These are phyloP conservation scores for Lycorma delicatula DNA, from an alignment of 1,140 invertebrate genomes.

Conservation along the genomic window DNA sequence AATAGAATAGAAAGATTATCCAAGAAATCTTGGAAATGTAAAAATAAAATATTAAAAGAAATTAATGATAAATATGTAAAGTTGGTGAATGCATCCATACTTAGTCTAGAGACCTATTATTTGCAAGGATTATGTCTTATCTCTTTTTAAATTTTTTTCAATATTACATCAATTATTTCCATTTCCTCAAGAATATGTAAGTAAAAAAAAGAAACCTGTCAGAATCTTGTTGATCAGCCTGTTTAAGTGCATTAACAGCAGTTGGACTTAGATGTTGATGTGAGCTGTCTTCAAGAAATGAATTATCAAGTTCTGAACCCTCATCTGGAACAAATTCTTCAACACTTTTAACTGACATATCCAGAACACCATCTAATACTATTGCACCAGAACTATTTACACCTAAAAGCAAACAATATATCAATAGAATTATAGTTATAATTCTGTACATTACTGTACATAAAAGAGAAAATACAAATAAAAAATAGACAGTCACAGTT, in stretches of 20 bases:
- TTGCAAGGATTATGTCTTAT: too few relatives aligned
- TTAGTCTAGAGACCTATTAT: too few relatives aligned
- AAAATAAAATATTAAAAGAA: too few relatives aligned
- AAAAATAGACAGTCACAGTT: too few relatives aligned
- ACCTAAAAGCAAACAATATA: too few relatives aligned
- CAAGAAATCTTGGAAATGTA: too few relatives aligned
- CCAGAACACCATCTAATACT: not conserved
- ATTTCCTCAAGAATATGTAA: slow-evolving; percentile 5
- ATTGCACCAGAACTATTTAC: not conserved
- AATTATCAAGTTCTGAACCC: slow-evolving; percentile 65
- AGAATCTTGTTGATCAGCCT: slow-evolving; percentile 41
- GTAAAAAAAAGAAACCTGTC: slow-evolving; percentile 46
- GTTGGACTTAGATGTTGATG: slow-evolving; percentile 31
- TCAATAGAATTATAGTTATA: too few relatives aligned
- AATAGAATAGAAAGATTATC: too few relatives aligned
- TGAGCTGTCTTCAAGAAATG: slow-evolving; percentile 67
- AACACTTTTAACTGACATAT: slow-evolving; percentile 45
- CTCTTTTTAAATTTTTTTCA: not conserved
- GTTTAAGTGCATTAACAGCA: slow-evolving; percentile 35
- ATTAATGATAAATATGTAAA: too few relatives aligned
- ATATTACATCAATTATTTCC: slow-evolving; percentile 13
- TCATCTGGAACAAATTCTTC: slow-evolving; percentile 83
- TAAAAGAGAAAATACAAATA: too few relatives aligned
- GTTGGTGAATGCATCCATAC: too few relatives aligned
- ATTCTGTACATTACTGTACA: too few relatives aligned